These are phyloP conservation scores for Mola mola DNA, from an alignment of 2,113 vertebrate species.

Conservation along the genomic window DNA sequence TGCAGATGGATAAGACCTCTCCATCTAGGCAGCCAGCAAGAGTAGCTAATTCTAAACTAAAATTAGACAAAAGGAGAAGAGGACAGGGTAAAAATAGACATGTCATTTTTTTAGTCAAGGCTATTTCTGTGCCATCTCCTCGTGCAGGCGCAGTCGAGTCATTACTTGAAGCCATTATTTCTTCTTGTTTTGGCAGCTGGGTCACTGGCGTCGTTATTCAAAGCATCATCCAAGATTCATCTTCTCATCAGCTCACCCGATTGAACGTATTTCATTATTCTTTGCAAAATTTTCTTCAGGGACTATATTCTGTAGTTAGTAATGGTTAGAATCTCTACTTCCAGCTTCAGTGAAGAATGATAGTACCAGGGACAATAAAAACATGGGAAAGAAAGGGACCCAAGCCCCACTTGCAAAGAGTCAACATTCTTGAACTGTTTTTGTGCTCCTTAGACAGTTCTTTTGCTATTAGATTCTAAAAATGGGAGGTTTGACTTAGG, in stretches of 20 bases:
- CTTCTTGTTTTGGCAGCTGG: conserved; percentile 61
- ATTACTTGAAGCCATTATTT: conserved; percentile 66
- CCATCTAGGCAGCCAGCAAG: conserved; percentile 22
- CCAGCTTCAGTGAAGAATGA: no score
- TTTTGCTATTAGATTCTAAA: no score
- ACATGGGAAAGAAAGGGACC: no score
- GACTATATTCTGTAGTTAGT: not conserved
- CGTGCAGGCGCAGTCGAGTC: conserved; percentile 60
- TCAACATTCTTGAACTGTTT: no score
- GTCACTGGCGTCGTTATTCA: conserved; percentile 46
- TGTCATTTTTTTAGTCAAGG: conserved; percentile 1
- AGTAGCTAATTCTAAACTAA: conserved; percentile 57
- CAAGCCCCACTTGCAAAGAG: no score
- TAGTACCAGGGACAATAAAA: no score
- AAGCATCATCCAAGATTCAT: conserved; percentile 47
- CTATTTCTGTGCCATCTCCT: conserved; percentile 68
- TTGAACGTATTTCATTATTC: conserved; percentile 17
- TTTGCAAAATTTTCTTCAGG: conserved; percentile 1
- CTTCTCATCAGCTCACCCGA: conserved; percentile 20
- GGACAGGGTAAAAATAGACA: conserved; percentile 65
- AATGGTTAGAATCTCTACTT: no score
- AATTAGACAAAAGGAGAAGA: conserved; percentile 65
- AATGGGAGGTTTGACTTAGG: no score
- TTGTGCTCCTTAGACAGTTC: no score
- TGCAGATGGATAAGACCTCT: conserved; percentile 42